A percentile compares a stretch with the other conserved stretches of the same genome.
Conservation (phyloP, 2,797 vertebrate genomes). For the Propithecus deckenii region DNA sequence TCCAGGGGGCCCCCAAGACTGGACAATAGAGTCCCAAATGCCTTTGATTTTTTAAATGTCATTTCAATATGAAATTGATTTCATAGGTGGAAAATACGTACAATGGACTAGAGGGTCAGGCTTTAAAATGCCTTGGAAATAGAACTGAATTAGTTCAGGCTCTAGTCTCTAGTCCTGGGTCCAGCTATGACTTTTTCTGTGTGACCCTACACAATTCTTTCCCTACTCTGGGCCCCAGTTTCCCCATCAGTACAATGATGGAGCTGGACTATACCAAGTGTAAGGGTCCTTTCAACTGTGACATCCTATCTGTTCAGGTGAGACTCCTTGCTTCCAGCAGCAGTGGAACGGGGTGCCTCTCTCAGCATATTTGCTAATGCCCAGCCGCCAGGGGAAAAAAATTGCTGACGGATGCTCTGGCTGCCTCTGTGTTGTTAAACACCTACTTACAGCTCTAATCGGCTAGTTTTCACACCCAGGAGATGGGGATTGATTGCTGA, state of each 20-base stretch:
- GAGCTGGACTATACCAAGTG: background rate
- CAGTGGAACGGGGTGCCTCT: constrained; percentile 9
- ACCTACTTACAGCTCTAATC: constrained; percentile 72
- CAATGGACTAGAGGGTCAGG: background rate
- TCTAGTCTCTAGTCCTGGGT: background rate
- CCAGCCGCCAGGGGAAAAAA: constrained; percentile 15
- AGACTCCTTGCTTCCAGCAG: background rate
- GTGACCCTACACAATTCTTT: background rate
- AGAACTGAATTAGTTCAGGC: background rate
- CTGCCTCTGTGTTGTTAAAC: constrained; percentile 61
- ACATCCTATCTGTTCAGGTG: background rate
- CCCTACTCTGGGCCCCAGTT: background rate
- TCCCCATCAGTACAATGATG: background rate
- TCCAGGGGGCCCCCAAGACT: background rate
- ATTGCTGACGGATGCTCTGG: constrained; percentile 49
- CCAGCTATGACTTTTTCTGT: background rate
- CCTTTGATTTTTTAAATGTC: background rate
- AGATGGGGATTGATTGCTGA: constrained; percentile 68
- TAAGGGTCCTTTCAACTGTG: background rate
- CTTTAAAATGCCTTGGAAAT: background rate
- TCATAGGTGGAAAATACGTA: background rate
- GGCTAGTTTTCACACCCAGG: constrained; percentile 59
- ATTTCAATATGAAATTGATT: background rate
- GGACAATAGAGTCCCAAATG: background rate
- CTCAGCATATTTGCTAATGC: constrained; percentile 63